Conservation (phyloP, 1,140 invertebrate species). For the Proctacanthus coquilletti region DNA sequence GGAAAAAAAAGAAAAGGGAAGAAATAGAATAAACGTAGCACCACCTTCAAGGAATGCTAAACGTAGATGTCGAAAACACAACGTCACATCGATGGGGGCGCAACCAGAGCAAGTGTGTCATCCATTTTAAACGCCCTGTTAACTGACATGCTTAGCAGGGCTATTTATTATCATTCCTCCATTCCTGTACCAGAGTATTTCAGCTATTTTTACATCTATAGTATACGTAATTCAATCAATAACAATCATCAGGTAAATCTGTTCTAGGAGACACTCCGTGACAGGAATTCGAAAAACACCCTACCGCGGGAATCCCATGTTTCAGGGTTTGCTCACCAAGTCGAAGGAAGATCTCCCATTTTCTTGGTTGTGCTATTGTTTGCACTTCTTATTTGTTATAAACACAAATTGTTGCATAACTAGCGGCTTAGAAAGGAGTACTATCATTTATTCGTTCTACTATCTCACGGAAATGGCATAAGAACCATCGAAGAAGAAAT, state of each 20-base stretch:
- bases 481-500: no score
- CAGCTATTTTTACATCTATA: neutral
- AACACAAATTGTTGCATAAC: no score
- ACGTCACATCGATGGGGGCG: neutral
- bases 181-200: neutral
- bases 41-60: neutral
- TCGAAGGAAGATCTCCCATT: no score
- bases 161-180: neutral
- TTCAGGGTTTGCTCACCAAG: no score
- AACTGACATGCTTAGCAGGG: neutral
- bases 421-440: no score
- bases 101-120: neutral
- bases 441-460: no score
- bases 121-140: neutral
- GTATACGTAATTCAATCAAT: neutral
- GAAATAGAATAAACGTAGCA: no score
- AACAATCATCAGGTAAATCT: constrained; percentile 1
- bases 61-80: neutral
- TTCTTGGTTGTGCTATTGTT: no score
- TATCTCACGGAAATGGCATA: no score
- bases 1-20: no score
- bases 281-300: neutral
- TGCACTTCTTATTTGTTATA: no score
- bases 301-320: no score
- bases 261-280: neutral